A percentile compares a stretch with the other conserved stretches of the same genome.
phyloP scores from a whole-genome alignment of 2,797 vertebrate species.

The Lacerta bilineata region DNA sequence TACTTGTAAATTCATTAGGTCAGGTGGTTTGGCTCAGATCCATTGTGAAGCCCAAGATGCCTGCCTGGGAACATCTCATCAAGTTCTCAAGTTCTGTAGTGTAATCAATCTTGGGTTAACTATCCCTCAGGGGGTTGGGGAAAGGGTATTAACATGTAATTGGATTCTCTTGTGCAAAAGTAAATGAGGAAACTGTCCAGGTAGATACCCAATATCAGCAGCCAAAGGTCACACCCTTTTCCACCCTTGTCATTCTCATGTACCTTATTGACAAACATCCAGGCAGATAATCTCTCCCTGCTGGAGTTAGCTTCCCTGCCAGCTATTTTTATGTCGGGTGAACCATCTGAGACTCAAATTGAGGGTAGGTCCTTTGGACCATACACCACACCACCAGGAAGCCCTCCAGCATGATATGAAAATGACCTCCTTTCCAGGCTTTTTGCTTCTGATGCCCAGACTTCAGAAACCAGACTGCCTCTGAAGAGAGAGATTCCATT shows the following conservation, averaged over 20 bases:
- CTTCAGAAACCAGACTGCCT: no score
- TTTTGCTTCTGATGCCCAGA: no score
- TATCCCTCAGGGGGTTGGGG: conserved; percentile 39
- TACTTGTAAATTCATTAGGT: background rate
- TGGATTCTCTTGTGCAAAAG: conserved; percentile 58
- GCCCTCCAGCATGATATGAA: no score
- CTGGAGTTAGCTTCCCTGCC: rapidly evolving
- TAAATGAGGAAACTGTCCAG: conserved; percentile 52
- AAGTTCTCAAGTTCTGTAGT: conserved; percentile 8
- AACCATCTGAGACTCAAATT: background rate
- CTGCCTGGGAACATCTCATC: background rate
- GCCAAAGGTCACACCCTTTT: conserved; percentile 45
- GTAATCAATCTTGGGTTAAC: conserved; percentile 58
- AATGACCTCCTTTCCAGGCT: no score
- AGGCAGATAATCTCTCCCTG: conserved; percentile 27
- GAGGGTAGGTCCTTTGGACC: background rate
- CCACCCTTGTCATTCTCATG: conserved; percentile 57
- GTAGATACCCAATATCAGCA: conserved; percentile 44
- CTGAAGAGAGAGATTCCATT: background rate
- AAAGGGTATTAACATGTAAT: conserved; percentile 44
- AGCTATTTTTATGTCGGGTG: background rate
- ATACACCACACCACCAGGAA: no score
- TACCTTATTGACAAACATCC: conserved; percentile 53
- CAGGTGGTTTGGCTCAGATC: background rate
- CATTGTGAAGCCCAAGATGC: background rate